Evolutionary conservation across 2,113 vertebrate genomes (phyloP).

Genomic region (Atrichornis clamosus): DNA sequence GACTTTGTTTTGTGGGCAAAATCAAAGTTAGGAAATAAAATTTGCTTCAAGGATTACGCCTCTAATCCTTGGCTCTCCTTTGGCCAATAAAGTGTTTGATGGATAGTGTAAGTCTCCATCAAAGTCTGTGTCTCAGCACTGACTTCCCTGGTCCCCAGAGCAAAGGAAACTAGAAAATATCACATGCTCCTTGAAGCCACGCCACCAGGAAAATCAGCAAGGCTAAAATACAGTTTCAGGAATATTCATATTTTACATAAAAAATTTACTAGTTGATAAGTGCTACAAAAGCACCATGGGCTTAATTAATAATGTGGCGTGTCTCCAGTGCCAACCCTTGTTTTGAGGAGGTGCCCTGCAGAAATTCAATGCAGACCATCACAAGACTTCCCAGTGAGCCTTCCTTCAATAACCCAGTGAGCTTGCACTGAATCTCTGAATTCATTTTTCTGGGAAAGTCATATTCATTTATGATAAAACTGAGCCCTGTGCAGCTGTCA

Average conservation of each 20-base stretch:
- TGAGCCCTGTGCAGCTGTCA: not conserved
- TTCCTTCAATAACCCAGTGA: not conserved
- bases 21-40: slow-evolving; percentile 58
- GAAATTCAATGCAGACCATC: not conserved
- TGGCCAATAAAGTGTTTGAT: slow-evolving; percentile 26
- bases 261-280: not conserved
- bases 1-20: slow-evolving; percentile 31
- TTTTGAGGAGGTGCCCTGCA: not conserved
- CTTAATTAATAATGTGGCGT: not conserved
- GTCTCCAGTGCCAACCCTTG: not conserved
- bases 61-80: slow-evolving; percentile 37
- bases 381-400: not conserved
- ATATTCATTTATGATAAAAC: not conserved
- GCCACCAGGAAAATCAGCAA: not conserved
- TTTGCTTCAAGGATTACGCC: slow-evolving; percentile 44
- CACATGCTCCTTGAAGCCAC: not conserved
- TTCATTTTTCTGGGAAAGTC: not conserved
- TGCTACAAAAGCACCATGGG: accelerated
- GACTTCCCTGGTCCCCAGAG: not conserved
- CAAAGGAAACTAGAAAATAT: not conserved
- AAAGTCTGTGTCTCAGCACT: not conserved
- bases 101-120: not conserved
- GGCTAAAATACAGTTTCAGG: not conserved
- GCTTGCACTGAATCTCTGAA: not conserved
- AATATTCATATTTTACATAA: not conserved